A percentile compares a stretch with the other conserved stretches of the same genome.
These are phyloP conservation scores for Tubulanus polymorphus DNA, from an alignment of 2,888 invertebrate genomes.

Conservation along the genomic window DNA sequence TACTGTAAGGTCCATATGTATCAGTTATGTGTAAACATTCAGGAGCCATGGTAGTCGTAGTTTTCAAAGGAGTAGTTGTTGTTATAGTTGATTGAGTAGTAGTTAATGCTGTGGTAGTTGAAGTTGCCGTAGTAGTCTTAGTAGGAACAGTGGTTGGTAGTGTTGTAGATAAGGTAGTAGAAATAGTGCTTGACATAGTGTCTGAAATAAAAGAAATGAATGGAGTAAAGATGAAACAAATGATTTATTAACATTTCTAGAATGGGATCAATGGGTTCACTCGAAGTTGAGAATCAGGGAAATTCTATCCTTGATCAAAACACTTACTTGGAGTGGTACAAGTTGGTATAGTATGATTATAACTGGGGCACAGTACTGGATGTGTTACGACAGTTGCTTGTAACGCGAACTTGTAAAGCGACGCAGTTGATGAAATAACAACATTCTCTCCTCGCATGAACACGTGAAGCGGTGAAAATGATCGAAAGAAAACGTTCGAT, in stretches of 20 bases:
- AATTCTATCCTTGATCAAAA: too few relatives aligned
- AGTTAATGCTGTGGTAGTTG: not conserved
- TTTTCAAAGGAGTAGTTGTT: not conserved
- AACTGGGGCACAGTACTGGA: too few relatives aligned
- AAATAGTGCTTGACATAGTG: not conserved
- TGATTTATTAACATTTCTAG: not conserved
- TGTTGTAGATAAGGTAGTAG: not conserved
- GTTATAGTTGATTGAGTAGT: not conserved
- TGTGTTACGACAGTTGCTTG: too few relatives aligned
- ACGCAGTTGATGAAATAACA: too few relatives aligned
- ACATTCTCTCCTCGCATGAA: too few relatives aligned
- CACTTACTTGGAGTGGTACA: not conserved
- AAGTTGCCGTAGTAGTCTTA: not conserved
- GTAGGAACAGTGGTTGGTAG: not conserved
- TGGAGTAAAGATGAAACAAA: not conserved
- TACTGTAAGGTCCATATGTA: too few relatives aligned
- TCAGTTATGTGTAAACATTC: too few relatives aligned
- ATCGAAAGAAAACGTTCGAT: too few relatives aligned
- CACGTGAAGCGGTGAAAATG: too few relatives aligned
- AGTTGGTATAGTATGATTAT: not conserved
- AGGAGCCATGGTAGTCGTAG: not conserved
- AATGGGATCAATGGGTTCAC: too few relatives aligned
- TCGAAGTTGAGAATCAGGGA: too few relatives aligned
- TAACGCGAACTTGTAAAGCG: too few relatives aligned
- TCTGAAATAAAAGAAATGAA: not conserved